Base-by-base conservation (phyloP, 2,797 vertebrate species). In the Acanthurus tractus region DNA sequence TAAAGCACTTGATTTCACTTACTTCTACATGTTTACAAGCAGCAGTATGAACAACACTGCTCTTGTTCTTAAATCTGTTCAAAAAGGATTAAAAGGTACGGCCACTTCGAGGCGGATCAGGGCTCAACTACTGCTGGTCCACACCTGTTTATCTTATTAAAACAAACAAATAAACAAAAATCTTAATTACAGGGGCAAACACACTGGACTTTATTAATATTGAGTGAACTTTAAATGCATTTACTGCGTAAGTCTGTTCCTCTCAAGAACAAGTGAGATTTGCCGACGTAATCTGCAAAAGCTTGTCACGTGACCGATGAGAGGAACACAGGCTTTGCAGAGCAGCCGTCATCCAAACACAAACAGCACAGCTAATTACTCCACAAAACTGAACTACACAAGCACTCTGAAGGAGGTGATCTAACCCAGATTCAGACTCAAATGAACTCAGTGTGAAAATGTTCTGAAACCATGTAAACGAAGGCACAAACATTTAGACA, bases 401-500 rank as follows among this genome's bases (percentile, higher is more conserved):
- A 38, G 4, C 25, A 4, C 25, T 29, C 25, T 0, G 0, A 20
- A 12, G 50, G 1, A 17, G n/a, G 25, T 0, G 8, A 25, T 23
- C 4, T 2, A n/a, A n/a, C 17, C 53, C 57, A 18, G 58, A 52
- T 61, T 76, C 50, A 67, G 71, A 73, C 65, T 63, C 25, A 29
- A 29, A 29, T 29, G 2, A 45, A 10, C 15, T 52, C 13, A 5
- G 50, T 63, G 78, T 80, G 76, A 78, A 71, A 79, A 59, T 12
- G 17, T 45, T 55, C 12, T 53, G 44, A 56, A 70, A 8, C 2
- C 44, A 34, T 78, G 48, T 74, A 79, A 78, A 84, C 13, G 1
- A 70, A 59, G 66, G 61, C 53, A 49, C 63, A 70, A 45, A 80
- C 69, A 71, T 70, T 85, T 67, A 70, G 52, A 58, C 34, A 7